Conservation (phyloP, 2,888 invertebrate genomes). For the Pachycephus smyrnensis region DNA sequence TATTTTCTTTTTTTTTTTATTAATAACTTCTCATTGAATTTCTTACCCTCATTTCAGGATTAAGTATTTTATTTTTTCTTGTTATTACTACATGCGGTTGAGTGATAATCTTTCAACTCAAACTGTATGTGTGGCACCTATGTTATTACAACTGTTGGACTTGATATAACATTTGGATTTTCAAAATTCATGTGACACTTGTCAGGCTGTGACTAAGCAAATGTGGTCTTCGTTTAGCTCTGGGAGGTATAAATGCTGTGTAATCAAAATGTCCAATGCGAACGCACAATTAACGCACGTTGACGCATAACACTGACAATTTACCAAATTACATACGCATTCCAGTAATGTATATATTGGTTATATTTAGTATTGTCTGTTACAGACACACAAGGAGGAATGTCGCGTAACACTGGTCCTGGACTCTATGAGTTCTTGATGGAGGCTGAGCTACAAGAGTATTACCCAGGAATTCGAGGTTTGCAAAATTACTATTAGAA, state of each 20-base stretch:
- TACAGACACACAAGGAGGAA: constrained; percentile 60
- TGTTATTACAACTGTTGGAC: neutral
- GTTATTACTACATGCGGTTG: neutral
- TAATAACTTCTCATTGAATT: neutral
- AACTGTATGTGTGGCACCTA: neutral
- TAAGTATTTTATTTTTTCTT: neutral
- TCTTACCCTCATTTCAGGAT: neutral
- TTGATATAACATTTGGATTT: neutral
- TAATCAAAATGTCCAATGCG: neutral
- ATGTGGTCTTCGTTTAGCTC: neutral
- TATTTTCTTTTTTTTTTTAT: neutral
- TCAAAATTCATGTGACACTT: neutral
- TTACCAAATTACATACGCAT: neutral
- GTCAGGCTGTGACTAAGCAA: neutral
- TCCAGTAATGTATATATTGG: neutral
- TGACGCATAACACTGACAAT: neutral
- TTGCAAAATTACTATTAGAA: constrained; percentile 20
- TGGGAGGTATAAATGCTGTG: neutral
- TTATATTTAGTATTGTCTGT: constrained; percentile 7
- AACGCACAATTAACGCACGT: neutral
- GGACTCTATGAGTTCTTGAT: constrained; percentile 90
- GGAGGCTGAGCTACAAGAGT: constrained; percentile 94
- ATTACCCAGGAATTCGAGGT: constrained; percentile 74
- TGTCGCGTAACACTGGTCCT: constrained; percentile 69
- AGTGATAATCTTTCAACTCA: neutral